Base-by-base conservation (phyloP, 2,113 vertebrate species). In the Psittacara wagleri region DNA sequence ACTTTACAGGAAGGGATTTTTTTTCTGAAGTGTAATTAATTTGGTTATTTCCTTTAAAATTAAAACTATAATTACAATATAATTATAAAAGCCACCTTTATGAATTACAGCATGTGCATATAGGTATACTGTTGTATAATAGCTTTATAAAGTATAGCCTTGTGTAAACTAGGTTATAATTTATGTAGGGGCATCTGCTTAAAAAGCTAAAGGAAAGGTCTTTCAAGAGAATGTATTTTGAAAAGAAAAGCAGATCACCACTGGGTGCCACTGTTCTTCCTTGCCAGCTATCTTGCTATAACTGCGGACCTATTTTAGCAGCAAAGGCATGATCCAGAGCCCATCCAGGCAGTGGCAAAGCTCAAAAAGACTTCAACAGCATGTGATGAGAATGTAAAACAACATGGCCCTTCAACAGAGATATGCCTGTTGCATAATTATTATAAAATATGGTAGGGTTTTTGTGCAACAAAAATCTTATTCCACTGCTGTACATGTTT, bases 241-340 rank as follows among this genome's bases (percentile, higher is more conserved):
- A 66, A 86, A 75, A 74, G 44, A 90, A 81, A 85, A 59, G n/a
- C 28, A 83, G 84, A 75, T 94, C 69, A 63, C 97, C 97, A 95
- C 96, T 96, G 93, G 97, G 96, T 96, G 96, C 55, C 97, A 95
- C 97, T 97, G 79, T 97, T 94, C 93, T 96, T 95, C 96, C 66
- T 96, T 94, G 23, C 37, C 63, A 85, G 46, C 49, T 92, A 29
- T 75, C 63, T 49, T 31, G 48, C 64, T 73, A 17, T 54, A 48
- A 57, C 74, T 76, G 81, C 57, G 55, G 87, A 93, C 51, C 13
- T 7, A 88, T 78, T 67, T 83, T 48, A 83, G 72, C 76, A 37
- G 61, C 24, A 74, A 79, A 29, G 52, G 55, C 73, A 29, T 49
- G 74, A 90, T 82, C 35, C 88, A 93, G 35, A 78, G 19, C 28